A percentile compares a stretch with the other conserved stretches of the same genome.
Evolutionary conservation across 2,888 invertebrate genomes (phyloP).

Genomic region (Colletes collaris): DNA sequence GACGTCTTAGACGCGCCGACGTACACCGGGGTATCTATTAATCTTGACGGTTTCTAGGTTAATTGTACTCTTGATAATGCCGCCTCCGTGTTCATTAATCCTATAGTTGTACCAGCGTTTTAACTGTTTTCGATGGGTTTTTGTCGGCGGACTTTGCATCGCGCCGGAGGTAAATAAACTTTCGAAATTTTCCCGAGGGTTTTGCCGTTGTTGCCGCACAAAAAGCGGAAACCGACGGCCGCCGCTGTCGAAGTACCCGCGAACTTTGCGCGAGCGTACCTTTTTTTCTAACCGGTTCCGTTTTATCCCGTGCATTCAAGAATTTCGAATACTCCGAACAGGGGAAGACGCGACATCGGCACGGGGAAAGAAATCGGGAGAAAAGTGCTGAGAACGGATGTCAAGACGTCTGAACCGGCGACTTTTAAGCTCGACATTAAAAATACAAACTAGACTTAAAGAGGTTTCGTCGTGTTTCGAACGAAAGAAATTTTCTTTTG

Average conservation of each 20-base stretch:
- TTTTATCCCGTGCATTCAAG: constrained; percentile 10
- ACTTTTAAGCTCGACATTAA: too few species aligned
- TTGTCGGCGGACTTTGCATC: constrained; percentile 31
- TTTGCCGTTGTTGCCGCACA: constrained; percentile 41
- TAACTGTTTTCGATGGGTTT: constrained; percentile 16
- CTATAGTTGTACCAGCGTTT: constrained; percentile 20
- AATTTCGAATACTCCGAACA: constrained; percentile 9
- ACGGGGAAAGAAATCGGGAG: neutral
- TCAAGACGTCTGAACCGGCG: neutral
- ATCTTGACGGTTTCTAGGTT: too few species aligned
- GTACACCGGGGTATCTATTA: too few species aligned
- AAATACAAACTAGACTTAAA: too few species aligned
- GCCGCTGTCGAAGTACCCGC: constrained; percentile 8
- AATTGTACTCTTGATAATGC: too few species aligned
- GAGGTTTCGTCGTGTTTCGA: too few species aligned
- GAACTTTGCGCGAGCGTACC: constrained; percentile 27
- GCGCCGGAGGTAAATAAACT: constrained; percentile 45
- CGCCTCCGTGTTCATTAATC: constrained; percentile 15
- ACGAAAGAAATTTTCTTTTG: too few species aligned
- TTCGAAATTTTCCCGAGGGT: constrained; percentile 32
- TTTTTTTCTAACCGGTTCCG: constrained; percentile 1
- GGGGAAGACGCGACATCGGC: neutral
- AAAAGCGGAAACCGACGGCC: constrained; percentile 32
- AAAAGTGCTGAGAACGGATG: neutral
- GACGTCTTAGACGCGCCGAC: too few species aligned